Base-by-base conservation (phyloP, 2,113 vertebrate genomes). In the Buteo buteo region DNA sequence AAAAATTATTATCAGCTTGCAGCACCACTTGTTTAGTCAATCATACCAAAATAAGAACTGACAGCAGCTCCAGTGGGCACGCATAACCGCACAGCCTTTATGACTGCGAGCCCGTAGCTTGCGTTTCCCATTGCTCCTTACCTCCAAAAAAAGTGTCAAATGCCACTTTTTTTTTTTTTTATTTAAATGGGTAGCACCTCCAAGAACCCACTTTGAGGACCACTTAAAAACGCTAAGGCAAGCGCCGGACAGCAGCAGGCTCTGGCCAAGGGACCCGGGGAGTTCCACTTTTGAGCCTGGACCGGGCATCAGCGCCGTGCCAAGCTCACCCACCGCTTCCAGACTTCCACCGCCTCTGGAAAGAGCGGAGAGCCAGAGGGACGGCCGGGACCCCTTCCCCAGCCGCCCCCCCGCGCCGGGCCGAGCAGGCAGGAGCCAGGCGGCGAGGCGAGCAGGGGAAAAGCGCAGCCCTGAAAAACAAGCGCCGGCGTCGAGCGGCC, bases 221-320 rank as follows among this genome's bases (percentile, higher is more conserved):
- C 70, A 64, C 62, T 55, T n/a, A 7, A 15, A 67, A 52, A 26
- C 16, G 22, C 16, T 13, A 31, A 34, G 13, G 13, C 11, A 13
- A 1, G 8, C 6, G 6, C 7, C 1, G 0, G 26, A 8, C 8
- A 25, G 29, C 67, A 34, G 34, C 16, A n/a, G 32, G 17, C 59
- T 82, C 29, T 4, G 1, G 7, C 31, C 18, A 7, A 40, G 8
- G 22, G 10, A 17, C 22, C 9, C 1, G 3, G 16, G 21, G 11
- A 47, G 40, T 21, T 29, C 4, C 8, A 13, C 38, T 16, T 13
- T 19, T 5, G 1, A 34, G 24, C 32, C 10, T 3, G 38, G 55
- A 6, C 21, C 1, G 28, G 6, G 28, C 2, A 10, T 1, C 13
- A 36, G 58, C 20, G 7, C 2, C 16, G 4, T 1, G 32, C 45